Base-by-base conservation (phyloP, 2,113 vertebrate genomes). In the Coracopsis vasa region DNA sequence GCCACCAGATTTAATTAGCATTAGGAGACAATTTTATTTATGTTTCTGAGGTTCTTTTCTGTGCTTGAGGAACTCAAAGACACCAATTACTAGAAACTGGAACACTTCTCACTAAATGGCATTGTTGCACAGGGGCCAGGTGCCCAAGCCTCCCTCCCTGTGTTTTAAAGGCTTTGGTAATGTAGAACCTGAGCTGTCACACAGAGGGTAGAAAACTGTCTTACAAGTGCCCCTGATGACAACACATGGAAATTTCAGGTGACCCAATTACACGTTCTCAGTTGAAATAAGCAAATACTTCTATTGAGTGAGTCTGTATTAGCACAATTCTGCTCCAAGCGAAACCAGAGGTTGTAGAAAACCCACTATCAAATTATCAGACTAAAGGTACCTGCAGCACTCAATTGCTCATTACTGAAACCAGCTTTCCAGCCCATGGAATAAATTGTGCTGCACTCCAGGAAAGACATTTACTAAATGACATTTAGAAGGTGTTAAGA, bases 201-300 rank as follows among this genome's bases (percentile, higher is more conserved):
- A 6, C 19, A 9, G 45, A 27, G 14, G 48, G 53, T 42, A 42
- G 54, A 17, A 83, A 94, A 80, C 54, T 0, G 1, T 41, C 64
- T 78, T 74, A 6, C 42, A 51, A 31, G 25, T 28, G 78, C 73
- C 77, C 74, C 13, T 28, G 61, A 95, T 69, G 44, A 45, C n/a
- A 50, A 31, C 33, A 17, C 41, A 28, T 3, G 19, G 74, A 79
- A 92, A 81, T 83, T 53, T 37, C 41, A 87, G 58, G 39, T 64
- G 86, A 78, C 54, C 66, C 75, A 72, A 94, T 80, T 67, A 54
- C 31, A 80, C n/a, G 4, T 47, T 44, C 69, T 70, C 67, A 31
- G 69, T 11, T 77, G 75, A 95, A 94, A 90, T 69, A 88, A 94
- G 90, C 31, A 88, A 94, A 90, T 25, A 23, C 13, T 70, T 87